Conservation (phyloP, 2,888 invertebrate species). For the Eupithecia dodoneata region DNA sequence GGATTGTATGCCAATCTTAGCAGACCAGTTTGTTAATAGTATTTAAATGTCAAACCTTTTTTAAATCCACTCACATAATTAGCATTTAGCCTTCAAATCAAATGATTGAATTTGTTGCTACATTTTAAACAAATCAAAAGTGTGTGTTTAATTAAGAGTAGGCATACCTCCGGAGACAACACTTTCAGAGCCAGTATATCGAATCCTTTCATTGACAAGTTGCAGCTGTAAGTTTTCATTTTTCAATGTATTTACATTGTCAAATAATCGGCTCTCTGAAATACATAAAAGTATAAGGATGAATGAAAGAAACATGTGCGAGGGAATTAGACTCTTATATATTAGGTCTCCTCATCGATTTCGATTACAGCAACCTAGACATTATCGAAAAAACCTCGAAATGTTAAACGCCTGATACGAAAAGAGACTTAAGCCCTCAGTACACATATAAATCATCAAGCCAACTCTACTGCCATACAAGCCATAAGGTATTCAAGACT, state of each 20-base stretch:
- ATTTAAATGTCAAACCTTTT: slow-evolving; percentile 12
- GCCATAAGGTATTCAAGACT: too few relatives aligned
- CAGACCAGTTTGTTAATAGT: slow-evolving; percentile 18
- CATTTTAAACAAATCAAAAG: neutral
- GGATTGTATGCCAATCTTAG: neutral
- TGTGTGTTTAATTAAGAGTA: neutral
- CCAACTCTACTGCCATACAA: too few relatives aligned
- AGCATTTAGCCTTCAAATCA: neutral
- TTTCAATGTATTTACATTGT: slow-evolving; percentile 90
- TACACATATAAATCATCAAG: too few relatives aligned
- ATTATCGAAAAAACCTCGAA: too few relatives aligned
- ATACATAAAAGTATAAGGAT: slow-evolving; percentile 43
- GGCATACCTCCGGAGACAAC: slow-evolving; percentile 55
- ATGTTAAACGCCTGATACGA: too few relatives aligned
- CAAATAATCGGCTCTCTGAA: slow-evolving; percentile 94
- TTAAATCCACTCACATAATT: neutral
- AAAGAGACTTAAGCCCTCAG: too few relatives aligned
- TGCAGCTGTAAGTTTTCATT: slow-evolving; percentile 93
- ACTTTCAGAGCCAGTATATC: slow-evolving; percentile 83
- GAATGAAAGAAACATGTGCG: neutral
- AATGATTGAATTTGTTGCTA: neutral
- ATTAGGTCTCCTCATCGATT: too few relatives aligned
- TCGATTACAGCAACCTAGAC: too few relatives aligned
- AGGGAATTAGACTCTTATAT: neutral
- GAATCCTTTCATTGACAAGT: slow-evolving; percentile 92